Base-by-base conservation (phyloP, 2,888 invertebrate genomes). In the Agrotis clavis region DNA sequence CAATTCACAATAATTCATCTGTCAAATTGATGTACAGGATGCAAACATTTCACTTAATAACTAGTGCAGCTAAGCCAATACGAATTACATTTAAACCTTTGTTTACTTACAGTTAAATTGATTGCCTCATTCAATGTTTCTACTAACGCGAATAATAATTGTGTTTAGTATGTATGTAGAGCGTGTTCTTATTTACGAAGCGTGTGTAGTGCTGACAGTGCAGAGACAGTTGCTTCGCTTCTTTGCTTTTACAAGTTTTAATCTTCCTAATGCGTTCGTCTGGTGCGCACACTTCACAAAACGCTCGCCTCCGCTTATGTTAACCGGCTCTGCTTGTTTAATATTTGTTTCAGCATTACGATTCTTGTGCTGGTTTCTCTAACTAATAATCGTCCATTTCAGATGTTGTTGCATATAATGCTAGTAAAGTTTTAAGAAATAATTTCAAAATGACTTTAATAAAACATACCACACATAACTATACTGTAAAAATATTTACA, bases 261-360 rank as follows among this genome's bases (percentile, higher is more conserved):
- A 96, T 96, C 95, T 95, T 90, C 91, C 95, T 95, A 96, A 96
- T 96, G 96, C 92, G 89, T 92, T 85, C 92, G 91, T 90, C 90
- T 92, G 90, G 88, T 90, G 89, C 89, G 74, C 82, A 89, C 90
- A 90, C 92, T 93, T 92, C 87, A 91, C 90, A 91, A 86, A 94
- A 93, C 90, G 90, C 88, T 91, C 86, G 89, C 87, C 81, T 86
- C 83, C 88, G 88, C 86, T 92, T 90, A 88, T 89, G 86, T 88
- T 87, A 88, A 88, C 89, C 85, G 87, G 84, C 83, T 87, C 88
- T 88, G 85, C 86, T 88, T 87, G 86, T 90, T 90, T 88, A 88
- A 91, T 90, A 81, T 72, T 90, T 88, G 85, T 87, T 77, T 80
- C 77, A 70, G 70, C 68, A 77, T 82, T 68, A 61, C 47, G 66